Conservation (phyloP, 2,888 invertebrate genomes). For the Nasonovia ribisnigri region DNA sequence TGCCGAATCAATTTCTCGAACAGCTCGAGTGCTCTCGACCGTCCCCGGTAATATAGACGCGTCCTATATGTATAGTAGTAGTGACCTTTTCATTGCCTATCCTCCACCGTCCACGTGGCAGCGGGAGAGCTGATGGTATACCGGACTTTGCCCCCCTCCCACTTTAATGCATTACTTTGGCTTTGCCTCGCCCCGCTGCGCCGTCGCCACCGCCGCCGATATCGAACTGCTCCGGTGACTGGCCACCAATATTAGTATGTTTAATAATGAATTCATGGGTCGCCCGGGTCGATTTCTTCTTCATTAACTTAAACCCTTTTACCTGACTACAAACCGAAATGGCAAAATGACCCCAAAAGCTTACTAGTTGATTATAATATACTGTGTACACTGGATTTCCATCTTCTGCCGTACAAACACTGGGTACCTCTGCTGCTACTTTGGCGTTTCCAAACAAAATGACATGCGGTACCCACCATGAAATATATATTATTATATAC, state of each 20-base stretch:
- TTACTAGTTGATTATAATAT: slow-evolving; percentile 39
- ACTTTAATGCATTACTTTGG: slow-evolving; percentile 22
- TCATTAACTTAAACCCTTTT: slow-evolving; percentile 62
- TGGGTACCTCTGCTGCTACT: neutral
- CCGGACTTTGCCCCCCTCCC: neutral
- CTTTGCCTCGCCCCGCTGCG: neutral
- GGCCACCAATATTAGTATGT: slow-evolving; percentile 31
- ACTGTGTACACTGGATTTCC: neutral
- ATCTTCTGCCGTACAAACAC: neutral
- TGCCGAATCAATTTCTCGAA: slow-evolving; percentile 53
- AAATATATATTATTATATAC: neutral
- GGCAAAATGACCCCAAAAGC: slow-evolving; percentile 39
- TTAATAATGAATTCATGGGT: slow-evolving; percentile 58
- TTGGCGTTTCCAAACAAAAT: neutral
- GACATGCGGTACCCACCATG: neutral
- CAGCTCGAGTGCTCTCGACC: slow-evolving; percentile 41
- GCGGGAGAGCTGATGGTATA: neutral
- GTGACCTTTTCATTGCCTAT: slow-evolving; percentile 41
- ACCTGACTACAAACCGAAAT: slow-evolving; percentile 28
- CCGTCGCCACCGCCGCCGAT: neutral
- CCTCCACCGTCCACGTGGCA: neutral
- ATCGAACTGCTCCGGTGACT: slow-evolving; percentile 47
- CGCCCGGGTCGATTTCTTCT: slow-evolving; percentile 60
- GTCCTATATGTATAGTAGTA: neutral
- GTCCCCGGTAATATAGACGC: slow-evolving; percentile 7